phyloP scores from a whole-genome alignment of 2,113 vertebrate species.

The Odobenus rosmarus region DNA sequence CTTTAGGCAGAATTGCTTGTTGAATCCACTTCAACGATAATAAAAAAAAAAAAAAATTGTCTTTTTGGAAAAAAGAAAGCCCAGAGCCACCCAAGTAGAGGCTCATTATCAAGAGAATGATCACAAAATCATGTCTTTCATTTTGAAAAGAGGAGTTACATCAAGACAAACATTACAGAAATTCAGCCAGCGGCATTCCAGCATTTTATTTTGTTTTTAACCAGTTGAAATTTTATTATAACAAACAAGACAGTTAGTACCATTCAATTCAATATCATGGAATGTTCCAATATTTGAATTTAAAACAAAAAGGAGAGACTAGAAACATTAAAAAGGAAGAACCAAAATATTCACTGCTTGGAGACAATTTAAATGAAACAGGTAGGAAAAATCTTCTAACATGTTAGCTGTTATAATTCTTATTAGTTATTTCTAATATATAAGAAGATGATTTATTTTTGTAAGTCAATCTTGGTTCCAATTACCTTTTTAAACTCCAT shows the following conservation, averaged over 20 bases:
- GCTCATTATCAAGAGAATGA: conserved; percentile 14
- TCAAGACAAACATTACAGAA: conserved; percentile 33
- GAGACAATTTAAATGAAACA: not conserved
- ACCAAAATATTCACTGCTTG: conserved; percentile 7
- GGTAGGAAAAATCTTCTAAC: not conserved
- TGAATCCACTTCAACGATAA: conserved; percentile 12
- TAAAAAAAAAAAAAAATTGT: not conserved
- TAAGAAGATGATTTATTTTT: not conserved
- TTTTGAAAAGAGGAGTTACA: not conserved
- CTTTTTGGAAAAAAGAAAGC: conserved; percentile 25
- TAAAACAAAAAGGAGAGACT: conserved; percentile 39
- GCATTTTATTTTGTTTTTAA: not conserved
- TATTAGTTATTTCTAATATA: not conserved
- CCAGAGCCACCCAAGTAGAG: conserved; percentile 35
- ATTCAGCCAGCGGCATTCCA: not conserved
- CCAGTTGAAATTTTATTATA: conserved; percentile 41
- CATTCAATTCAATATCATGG: not conserved
- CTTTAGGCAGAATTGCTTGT: conserved; percentile 8
- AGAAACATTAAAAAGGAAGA: not conserved
- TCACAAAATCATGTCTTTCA: conserved; percentile 29
- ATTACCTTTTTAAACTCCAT: not conserved
- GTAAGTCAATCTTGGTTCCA: not conserved
- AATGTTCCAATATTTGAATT: conserved; percentile 28
- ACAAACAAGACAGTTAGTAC: not conserved
- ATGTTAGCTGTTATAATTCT: not conserved